Conservation (phyloP, 2,888 invertebrate genomes). For the Macrosiphum euphorbiae region DNA sequence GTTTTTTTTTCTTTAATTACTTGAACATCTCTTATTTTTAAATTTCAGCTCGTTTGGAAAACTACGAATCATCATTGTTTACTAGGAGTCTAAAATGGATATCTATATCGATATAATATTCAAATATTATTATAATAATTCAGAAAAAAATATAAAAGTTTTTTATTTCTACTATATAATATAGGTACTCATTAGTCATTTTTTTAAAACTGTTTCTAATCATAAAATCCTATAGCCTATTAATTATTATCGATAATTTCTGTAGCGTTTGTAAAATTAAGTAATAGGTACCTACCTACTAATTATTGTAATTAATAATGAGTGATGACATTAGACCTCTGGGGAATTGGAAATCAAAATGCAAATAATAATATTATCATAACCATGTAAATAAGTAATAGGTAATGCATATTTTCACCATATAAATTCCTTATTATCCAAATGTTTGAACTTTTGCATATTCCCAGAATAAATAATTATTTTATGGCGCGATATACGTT, state of each 20-base stretch:
- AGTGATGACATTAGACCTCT: neutral
- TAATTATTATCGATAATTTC: neutral
- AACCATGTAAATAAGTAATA: neutral
- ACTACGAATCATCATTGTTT: neutral
- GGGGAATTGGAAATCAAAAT: neutral
- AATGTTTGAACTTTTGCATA: neutral
- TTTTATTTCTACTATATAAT: neutral
- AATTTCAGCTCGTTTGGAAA: neutral
- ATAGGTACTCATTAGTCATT: neutral
- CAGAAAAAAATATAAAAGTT: neutral
- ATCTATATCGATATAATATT: neutral
- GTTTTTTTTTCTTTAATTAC: neutral
- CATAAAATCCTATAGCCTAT: neutral
- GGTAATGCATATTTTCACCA: neutral
- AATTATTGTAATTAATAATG: neutral
- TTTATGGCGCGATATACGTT: neutral
- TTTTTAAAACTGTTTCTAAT: neutral
- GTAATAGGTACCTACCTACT: neutral
- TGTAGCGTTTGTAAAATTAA: neutral
- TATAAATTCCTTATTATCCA: neutral
- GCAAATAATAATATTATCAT: neutral
- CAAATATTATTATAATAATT: neutral
- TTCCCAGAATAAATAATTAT: neutral
- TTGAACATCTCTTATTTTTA: neutral
- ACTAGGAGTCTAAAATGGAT: neutral